Evolutionary conservation across 2,797 vertebrate species (phyloP).

Genomic region (Synanceia verrucosa): DNA sequence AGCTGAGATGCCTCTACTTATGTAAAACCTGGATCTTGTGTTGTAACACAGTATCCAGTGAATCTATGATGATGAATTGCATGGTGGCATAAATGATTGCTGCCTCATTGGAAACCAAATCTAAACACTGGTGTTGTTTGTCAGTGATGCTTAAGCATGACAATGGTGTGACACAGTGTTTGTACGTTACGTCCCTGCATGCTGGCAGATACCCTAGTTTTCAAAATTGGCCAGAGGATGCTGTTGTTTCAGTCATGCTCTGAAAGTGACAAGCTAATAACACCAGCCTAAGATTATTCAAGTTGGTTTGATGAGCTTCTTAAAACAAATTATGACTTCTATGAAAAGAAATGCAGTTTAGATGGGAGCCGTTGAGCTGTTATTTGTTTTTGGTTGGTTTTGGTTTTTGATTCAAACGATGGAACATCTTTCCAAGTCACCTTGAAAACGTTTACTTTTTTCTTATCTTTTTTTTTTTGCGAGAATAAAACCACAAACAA

Average conservation of each 20-base stretch:
- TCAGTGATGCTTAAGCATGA: conserved; percentile 5
- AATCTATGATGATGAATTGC: conserved; percentile 1
- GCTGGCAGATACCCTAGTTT: neutral
- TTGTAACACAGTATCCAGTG: neutral
- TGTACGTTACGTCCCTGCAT: neutral
- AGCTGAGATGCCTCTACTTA: neutral
- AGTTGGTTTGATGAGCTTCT: neutral
- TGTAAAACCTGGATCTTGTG: neutral
- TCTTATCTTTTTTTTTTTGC: no score
- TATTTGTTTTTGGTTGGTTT: no score
- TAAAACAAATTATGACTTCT: neutral
- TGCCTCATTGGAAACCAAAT: conserved; percentile 15
- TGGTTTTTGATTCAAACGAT: neutral
- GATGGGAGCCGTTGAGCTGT: neutral
- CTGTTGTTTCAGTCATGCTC: conserved; percentile 6
- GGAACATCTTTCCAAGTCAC: neutral
- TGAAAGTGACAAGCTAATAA: conserved; percentile 11
- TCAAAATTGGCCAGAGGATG: neutral
- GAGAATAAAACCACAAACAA: no score
- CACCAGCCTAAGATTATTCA: conserved; percentile 6
- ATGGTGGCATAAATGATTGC: conserved; percentile 5
- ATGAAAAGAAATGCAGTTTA: neutral
- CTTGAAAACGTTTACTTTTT: no score
- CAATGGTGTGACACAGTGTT: neutral
- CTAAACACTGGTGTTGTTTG: conserved; percentile 34